Evolutionary conservation across 2,797 vertebrate species (phyloP), one percentile per base, ranked within the genome.

Genomic region (Glossophaga mutica): DNA sequence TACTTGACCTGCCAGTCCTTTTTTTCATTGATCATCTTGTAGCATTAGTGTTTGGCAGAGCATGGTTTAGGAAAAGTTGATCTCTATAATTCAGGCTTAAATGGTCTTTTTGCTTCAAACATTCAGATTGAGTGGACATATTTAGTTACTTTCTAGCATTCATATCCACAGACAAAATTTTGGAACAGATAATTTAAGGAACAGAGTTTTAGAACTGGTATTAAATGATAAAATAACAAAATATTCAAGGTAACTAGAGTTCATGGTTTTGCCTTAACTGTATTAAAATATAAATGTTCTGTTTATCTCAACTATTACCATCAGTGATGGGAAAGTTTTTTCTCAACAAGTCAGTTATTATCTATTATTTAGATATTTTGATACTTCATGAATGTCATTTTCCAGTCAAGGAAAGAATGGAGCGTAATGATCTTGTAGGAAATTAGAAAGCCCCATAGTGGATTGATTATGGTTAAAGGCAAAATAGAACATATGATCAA

Each of bases 201-300:
- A 59, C 34, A 67, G 19, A 87, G 34, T 93, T 90, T 94, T 82
- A 84, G 55, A 95, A 89, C 19, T 88, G 52, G 11, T 37, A 16
- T 91, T 95, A 50, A 87, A 93, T 91, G 52, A 24, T 86, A 37
- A 34, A 95, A 5, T 87, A 88, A 52, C 15, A 16, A 90, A 74
- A 26, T 74, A 50, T 73, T 86, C 22, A 34, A 46, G 37, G n/a
- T 84, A 68, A 90, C 92, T 88, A 70, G 78, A 91, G 55, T 57
- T 70, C 26, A 22, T 91, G 42, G 57, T 11, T 79, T 95, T 96
- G n/a, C 24, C 62, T 93, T 96, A 46, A 65, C 32, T 39, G 8
- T 68, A 48, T 68, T 77, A 78, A 95, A 71, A 92, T 78, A 24
- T 82, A 42, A 73, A 52, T 73, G 5, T 74, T 90, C 19, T 71